Conservation (phyloP, 2,888 invertebrate genomes). For the Iselma pallidipennis region DNA sequence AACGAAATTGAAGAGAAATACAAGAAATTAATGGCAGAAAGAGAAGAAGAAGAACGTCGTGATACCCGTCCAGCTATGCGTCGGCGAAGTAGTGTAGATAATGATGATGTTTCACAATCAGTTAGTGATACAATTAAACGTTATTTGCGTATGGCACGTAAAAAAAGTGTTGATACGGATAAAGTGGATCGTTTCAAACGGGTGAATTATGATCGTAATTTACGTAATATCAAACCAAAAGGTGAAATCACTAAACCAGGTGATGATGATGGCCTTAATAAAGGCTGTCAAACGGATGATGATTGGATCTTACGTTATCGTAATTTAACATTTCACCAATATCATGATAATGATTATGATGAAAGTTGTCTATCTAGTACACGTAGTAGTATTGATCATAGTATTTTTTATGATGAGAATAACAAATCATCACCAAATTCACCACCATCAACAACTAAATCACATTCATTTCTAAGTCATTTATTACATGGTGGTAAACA, state of each 20-base stretch:
- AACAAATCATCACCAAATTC: slow-evolving; percentile 53
- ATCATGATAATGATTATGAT: slow-evolving; percentile 49
- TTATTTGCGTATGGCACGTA: slow-evolving; percentile 84
- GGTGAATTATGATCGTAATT: slow-evolving; percentile 84
- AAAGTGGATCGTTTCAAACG: slow-evolving; percentile 82
- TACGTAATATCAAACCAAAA: slow-evolving; percentile 81
- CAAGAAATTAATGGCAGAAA: slow-evolving; percentile 53
- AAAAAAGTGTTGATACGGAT: slow-evolving; percentile 82
- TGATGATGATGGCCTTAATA: slow-evolving; percentile 76
- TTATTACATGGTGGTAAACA: slow-evolving; percentile 60
- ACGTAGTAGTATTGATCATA: slow-evolving; percentile 60
- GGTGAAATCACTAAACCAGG: slow-evolving; percentile 74
- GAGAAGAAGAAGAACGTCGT: slow-evolving; percentile 54
- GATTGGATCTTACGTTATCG: slow-evolving; percentile 70
- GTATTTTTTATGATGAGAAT: slow-evolving; percentile 51
- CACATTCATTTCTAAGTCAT: slow-evolving; percentile 68
- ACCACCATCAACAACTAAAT: slow-evolving; percentile 57
- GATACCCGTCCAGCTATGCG: slow-evolving; percentile 53
- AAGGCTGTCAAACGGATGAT: slow-evolving; percentile 78
- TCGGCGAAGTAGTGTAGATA: slow-evolving; percentile 78
- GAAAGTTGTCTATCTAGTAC: slow-evolving; percentile 59
- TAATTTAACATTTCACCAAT: slow-evolving; percentile 56
- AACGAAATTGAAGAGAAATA: slow-evolving; percentile 57
- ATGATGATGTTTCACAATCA: slow-evolving; percentile 84
- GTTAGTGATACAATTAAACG: slow-evolving; percentile 86